Conservation (phyloP, 2,888 invertebrate species). For the Stictocephala bisonia region DNA sequence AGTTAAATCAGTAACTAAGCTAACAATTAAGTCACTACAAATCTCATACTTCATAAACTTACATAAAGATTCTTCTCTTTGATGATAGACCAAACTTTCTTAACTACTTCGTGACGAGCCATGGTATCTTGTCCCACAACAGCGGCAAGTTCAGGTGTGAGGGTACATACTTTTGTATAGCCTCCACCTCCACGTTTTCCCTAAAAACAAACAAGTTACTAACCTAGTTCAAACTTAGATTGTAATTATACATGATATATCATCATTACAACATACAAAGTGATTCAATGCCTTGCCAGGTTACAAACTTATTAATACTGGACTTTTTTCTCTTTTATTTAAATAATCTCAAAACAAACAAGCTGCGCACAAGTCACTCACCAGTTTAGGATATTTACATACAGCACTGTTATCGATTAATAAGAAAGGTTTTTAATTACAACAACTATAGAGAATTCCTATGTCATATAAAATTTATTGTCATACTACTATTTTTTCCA, state of each 20-base stretch:
- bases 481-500: too few species aligned
- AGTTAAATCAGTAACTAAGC: background rate
- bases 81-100: slow-evolving; percentile 89
- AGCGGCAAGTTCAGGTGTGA: slow-evolving; percentile 86
- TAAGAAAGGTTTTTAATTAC: too few species aligned
- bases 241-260: background rate
- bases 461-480: too few species aligned
- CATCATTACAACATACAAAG: too few species aligned
- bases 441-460: too few species aligned
- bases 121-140: slow-evolving; percentile 86
- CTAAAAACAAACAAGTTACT: background rate
- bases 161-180: slow-evolving; percentile 85
- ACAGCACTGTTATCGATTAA: too few species aligned
- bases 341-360: too few species aligned
- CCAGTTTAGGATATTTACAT: too few species aligned
- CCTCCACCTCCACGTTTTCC: slow-evolving; percentile 74
- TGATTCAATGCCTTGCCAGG: too few species aligned
- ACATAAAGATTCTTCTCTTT: slow-evolving; percentile 86
- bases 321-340: too few species aligned
- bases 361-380: too few species aligned
- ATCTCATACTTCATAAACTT: slow-evolving; percentile 59
- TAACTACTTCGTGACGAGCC: slow-evolving; percentile 91
- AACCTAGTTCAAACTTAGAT: background rate
- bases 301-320: too few species aligned
- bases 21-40: background rate